Conservation (phyloP, 2,888 invertebrate species). For the Ennomos quercinarius region DNA sequence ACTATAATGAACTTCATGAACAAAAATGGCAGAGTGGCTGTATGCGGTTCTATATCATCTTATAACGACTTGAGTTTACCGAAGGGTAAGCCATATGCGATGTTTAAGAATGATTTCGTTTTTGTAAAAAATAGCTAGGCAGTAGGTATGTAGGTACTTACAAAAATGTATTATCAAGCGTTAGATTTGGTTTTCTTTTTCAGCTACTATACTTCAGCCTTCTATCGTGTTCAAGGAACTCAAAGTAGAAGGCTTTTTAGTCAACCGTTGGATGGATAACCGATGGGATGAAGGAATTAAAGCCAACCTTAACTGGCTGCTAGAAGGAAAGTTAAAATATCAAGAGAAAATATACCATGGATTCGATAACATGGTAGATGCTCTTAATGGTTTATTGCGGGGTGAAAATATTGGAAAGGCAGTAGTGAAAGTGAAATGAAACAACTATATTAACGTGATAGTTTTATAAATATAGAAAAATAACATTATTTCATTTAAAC, state of each 20-base stretch:
- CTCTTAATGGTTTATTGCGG: slow-evolving; percentile 86
- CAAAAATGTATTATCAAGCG: neutral
- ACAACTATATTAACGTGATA: neutral
- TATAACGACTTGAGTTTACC: slow-evolving; percentile 84
- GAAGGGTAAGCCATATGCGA: slow-evolving; percentile 58
- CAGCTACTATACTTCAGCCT: slow-evolving; percentile 83
- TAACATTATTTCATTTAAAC: too few species aligned
- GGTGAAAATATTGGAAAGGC: slow-evolving; percentile 91
- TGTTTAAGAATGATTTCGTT: too few species aligned
- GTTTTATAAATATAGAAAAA: too few species aligned
- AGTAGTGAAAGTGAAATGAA: slow-evolving; percentile 79
- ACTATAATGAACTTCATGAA: slow-evolving; percentile 88
- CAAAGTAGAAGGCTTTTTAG: slow-evolving; percentile 88
- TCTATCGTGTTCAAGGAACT: slow-evolving; percentile 86
- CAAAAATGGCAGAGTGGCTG: slow-evolving; percentile 86
- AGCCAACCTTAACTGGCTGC: slow-evolving; percentile 87
- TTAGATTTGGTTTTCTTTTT: slow-evolving; percentile 41
- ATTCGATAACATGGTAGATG: slow-evolving; percentile 90
- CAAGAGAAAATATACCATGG: slow-evolving; percentile 89
- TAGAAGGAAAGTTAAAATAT: slow-evolving; percentile 89
- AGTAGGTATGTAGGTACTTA: too few species aligned
- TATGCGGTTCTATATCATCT: slow-evolving; percentile 89
- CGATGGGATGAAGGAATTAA: slow-evolving; percentile 87
- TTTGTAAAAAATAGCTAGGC: too few species aligned
- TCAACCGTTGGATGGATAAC: slow-evolving; percentile 82